These are phyloP conservation scores for Streptopelia turtur DNA, from an alignment of 2,797 vertebrate genomes.

Conservation along the genomic window DNA sequence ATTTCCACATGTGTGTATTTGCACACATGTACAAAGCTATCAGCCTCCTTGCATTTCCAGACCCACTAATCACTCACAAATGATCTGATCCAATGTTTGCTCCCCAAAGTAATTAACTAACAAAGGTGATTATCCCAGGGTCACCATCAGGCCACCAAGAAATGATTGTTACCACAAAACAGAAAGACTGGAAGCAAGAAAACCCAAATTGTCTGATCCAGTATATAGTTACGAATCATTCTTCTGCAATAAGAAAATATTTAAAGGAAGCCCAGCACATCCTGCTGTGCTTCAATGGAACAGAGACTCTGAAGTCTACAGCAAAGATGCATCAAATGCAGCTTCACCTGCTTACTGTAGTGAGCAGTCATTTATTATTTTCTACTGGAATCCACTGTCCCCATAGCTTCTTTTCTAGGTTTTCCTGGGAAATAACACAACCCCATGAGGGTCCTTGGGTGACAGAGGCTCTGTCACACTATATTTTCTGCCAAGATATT, in stretches of 20 bases:
- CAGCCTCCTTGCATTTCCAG: background rate
- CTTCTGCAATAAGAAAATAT: background rate
- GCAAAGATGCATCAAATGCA: background rate
- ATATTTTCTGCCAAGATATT: background rate
- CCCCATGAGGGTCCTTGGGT: background rate
- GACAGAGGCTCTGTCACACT: background rate
- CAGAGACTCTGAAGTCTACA: background rate
- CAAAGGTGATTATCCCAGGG: conserved; percentile 40
- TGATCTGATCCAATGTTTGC: background rate
- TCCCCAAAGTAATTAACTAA: conserved; percentile 43
- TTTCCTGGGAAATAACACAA: background rate
- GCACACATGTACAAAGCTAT: background rate
- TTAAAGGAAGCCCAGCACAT: background rate
- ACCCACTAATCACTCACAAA: conserved; percentile 53
- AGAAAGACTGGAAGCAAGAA: background rate
- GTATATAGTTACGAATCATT: background rate
- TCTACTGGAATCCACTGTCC: background rate
- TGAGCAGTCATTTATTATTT: background rate
- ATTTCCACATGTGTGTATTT: background rate
- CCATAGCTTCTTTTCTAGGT: background rate
- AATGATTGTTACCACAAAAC: background rate
- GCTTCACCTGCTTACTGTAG: background rate
- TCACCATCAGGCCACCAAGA: conserved; percentile 7
- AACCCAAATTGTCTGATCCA: background rate
- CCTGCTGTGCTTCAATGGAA: background rate